Evolutionary conservation across 1,140 invertebrate genomes (phyloP).

Genomic region (Meloidogyne hapla): DNA sequence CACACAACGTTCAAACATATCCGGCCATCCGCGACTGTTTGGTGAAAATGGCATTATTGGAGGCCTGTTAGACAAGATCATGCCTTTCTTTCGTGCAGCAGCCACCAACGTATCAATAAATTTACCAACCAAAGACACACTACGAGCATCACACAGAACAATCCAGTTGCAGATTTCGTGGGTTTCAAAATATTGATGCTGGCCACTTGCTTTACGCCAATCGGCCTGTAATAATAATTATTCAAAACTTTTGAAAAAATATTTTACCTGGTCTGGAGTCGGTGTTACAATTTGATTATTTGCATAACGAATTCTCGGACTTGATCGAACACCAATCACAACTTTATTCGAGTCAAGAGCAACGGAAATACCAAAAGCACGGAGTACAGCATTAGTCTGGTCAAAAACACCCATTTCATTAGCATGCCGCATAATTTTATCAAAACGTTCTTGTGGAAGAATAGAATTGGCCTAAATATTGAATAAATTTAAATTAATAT

Average conservation of each 20-base stretch:
- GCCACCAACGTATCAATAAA: slow-evolving; percentile 31
- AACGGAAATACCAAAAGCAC: slow-evolving; percentile 36
- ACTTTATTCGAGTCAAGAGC: slow-evolving; percentile 26
- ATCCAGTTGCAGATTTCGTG: slow-evolving; percentile 35
- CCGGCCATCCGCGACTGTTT: slow-evolving; percentile 27
- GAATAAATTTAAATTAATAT: neutral
- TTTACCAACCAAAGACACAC: neutral
- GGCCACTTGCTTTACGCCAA: slow-evolving; percentile 20
- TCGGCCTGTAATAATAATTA: slow-evolving; percentile 31
- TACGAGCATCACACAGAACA: slow-evolving; percentile 29
- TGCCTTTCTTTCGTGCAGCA: slow-evolving; percentile 30
- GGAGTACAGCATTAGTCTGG: slow-evolving; percentile 28
- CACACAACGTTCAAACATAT: slow-evolving; percentile 41
- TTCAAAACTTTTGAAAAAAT: slow-evolving; percentile 1
- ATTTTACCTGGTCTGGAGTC: slow-evolving; percentile 30
- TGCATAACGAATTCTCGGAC: slow-evolving; percentile 38
- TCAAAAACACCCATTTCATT: slow-evolving; percentile 34
- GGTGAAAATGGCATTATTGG: slow-evolving; percentile 6
- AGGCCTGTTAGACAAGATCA: slow-evolving; percentile 21
- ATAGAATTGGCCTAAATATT: slow-evolving; percentile 32
- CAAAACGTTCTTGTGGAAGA: slow-evolving; percentile 32
- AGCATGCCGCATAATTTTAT: slow-evolving; percentile 41
- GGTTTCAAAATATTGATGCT: slow-evolving; percentile 30
- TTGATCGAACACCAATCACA: slow-evolving; percentile 32
- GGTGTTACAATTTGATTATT: slow-evolving; percentile 41